Evolutionary conservation across 2,888 invertebrate species (phyloP).

Genomic region (Spodoptera picta): DNA sequence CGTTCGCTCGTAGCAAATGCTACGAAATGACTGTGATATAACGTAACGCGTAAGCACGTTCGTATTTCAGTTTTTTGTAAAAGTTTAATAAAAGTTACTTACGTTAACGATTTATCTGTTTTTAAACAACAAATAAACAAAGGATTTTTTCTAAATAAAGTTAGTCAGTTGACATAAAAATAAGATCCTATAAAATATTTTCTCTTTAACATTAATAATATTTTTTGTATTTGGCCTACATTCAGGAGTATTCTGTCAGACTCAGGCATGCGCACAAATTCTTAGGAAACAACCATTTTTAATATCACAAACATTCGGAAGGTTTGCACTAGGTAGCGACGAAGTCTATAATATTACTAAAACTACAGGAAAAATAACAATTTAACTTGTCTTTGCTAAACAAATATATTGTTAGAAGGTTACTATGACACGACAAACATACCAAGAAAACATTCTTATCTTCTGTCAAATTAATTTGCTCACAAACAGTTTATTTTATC

Average conservation of each 20-base stretch:
- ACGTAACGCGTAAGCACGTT: conserved; percentile 7
- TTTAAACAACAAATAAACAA: no score
- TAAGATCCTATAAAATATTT: not conserved
- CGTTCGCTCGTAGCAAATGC: conserved; percentile 39
- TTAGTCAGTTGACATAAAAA: not conserved
- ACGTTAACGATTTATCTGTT: not conserved
- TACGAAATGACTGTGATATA: conserved; percentile 29
- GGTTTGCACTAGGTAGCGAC: not conserved
- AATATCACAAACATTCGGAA: not conserved
- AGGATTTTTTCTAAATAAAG: no score
- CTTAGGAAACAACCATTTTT: not conserved
- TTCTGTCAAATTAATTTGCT: not conserved
- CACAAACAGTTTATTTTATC: not conserved
- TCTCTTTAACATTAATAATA: not conserved
- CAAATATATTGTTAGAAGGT: conserved; percentile 9
- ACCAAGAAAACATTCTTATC: conserved; percentile 30
- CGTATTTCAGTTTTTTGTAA: conserved; percentile 17
- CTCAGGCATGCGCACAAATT: not conserved
- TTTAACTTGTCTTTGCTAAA: no score
- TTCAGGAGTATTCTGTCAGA: not conserved
- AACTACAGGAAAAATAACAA: no score
- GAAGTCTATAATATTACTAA: no score
- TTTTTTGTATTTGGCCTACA: not conserved
- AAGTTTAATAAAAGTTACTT: not conserved
- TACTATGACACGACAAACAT: conserved; percentile 19